A percentile compares a stretch with the other conserved stretches of the same genome.
Evolutionary conservation across 1,140 invertebrate genomes (phyloP).

Genomic region (Oreohelix idahoensis): DNA sequence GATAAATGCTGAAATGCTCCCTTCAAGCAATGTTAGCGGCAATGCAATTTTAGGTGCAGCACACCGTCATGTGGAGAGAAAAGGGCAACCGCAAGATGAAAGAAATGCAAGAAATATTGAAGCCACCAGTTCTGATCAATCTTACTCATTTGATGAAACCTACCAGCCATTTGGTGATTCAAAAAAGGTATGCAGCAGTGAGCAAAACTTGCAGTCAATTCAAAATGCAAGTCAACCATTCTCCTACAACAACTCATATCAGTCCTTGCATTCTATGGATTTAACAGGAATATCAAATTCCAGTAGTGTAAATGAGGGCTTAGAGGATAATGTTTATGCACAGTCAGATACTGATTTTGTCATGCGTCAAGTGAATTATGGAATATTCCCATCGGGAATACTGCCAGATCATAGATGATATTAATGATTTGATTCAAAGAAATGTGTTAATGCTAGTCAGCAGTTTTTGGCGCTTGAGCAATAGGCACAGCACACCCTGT

Average conservation of each 20-base stretch:
- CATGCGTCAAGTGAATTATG: constrained; percentile 22
- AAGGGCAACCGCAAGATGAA: not conserved
- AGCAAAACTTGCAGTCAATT: not conserved
- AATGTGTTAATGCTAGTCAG: too few relatives aligned
- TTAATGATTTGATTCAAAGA: not conserved
- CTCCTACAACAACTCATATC: constrained; percentile 15
- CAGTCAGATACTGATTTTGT: constrained; percentile 6
- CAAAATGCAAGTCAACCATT: not conserved
- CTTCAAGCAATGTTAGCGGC: not conserved
- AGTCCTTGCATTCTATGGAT: constrained; percentile 3
- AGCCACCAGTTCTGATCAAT: not conserved
- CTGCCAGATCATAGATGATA: constrained; percentile 24
- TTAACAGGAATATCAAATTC: not conserved
- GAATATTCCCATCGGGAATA: constrained; percentile 16
- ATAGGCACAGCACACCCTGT: too few relatives aligned
- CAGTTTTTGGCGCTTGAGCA: too few relatives aligned
- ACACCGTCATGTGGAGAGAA: not conserved
- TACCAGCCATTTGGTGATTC: constrained; percentile 2
- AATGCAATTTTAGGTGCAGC: not conserved
- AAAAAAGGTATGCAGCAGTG: not conserved
- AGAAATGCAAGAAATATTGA: not conserved
- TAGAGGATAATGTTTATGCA: not conserved
- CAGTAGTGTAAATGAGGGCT: not conserved
- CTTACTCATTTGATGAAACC: constrained; percentile 8
- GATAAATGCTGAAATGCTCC: not conserved